Conservation (phyloP, 2,797 vertebrate genomes). For the Crypturellus tataupa region DNA sequence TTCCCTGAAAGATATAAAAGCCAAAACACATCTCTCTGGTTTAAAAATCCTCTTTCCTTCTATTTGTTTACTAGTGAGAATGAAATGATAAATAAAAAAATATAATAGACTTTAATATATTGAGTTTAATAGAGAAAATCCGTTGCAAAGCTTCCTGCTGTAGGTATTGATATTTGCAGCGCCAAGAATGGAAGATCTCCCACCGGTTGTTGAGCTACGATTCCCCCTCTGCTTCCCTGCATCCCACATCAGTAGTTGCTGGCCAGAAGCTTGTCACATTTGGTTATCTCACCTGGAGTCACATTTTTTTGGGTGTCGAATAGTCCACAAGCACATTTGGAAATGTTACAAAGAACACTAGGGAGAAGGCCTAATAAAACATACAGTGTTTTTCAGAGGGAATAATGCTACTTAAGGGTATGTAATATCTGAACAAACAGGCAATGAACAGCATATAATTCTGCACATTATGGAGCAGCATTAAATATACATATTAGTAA, state of each 20-base stretch:
- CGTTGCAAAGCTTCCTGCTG: neutral
- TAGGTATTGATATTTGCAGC: neutral
- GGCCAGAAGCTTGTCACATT: neutral
- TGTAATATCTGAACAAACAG: conserved; percentile 76
- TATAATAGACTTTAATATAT: neutral
- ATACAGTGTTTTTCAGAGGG: conserved; percentile 29
- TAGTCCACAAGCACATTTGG: neutral
- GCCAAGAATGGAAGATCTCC: neutral
- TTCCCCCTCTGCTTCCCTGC: neutral
- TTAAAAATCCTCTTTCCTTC: neutral
- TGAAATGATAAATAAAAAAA: neutral
- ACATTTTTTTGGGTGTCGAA: neutral
- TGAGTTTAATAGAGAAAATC: neutral
- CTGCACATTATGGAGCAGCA: conserved; percentile 63
- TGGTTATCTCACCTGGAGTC: neutral
- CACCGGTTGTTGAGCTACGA: neutral
- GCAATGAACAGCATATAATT: conserved; percentile 72
- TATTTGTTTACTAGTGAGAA: neutral
- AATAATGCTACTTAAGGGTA: conserved; percentile 47
- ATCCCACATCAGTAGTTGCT: neutral
- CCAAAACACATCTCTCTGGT: neutral
- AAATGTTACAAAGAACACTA: neutral
- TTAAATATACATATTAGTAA: conserved; percentile 80
- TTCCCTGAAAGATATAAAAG: neutral
- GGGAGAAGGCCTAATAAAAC: conserved; percentile 35